Conservation (phyloP, 1,140 invertebrate species). For the Drosophila willistoni region DNA sequence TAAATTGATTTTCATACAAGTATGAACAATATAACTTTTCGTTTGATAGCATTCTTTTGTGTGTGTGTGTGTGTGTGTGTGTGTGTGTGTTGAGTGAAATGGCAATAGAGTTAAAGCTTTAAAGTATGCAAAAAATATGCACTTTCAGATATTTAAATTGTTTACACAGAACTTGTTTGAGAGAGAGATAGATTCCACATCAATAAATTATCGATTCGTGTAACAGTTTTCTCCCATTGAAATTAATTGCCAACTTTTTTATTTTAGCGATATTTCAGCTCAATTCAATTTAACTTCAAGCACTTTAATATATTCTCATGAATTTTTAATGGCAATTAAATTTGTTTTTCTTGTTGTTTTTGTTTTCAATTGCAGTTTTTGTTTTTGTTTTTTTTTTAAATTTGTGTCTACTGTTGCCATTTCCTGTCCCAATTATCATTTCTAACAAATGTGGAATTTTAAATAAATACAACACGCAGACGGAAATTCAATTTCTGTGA, state of each 20-base stretch:
- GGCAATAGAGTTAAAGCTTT: background rate
- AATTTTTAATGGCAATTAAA: constrained; percentile 22
- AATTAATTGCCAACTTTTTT: constrained; percentile 30
- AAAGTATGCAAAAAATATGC: background rate
- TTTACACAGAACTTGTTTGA: background rate
- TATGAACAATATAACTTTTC: background rate
- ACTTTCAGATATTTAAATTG: too few relatives aligned
- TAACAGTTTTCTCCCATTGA: background rate
- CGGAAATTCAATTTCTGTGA: constrained; percentile 62
- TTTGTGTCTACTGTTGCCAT: constrained; percentile 11
- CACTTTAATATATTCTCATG: constrained; percentile 18
- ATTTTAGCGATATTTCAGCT: constrained; percentile 14
- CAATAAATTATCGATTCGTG: constrained; percentile 1
- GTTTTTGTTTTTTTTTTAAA: constrained; percentile 26
- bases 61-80: background rate
- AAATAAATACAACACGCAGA: constrained; percentile 38
- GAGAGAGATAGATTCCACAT: background rate
- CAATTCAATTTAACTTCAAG: constrained; percentile 7
- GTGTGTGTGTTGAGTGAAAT: background rate
- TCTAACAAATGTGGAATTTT: constrained; percentile 19
- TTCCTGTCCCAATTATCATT: constrained; percentile 54
- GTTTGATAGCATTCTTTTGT: background rate
- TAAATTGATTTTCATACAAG: constrained; percentile 8
- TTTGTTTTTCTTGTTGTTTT: background rate
- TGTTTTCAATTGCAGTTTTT: constrained; percentile 36